Evolutionary conservation across 2,113 vertebrate species (phyloP), one percentile per base, ranked within the genome.

Genomic region (Microcebus jonahi): DNA sequence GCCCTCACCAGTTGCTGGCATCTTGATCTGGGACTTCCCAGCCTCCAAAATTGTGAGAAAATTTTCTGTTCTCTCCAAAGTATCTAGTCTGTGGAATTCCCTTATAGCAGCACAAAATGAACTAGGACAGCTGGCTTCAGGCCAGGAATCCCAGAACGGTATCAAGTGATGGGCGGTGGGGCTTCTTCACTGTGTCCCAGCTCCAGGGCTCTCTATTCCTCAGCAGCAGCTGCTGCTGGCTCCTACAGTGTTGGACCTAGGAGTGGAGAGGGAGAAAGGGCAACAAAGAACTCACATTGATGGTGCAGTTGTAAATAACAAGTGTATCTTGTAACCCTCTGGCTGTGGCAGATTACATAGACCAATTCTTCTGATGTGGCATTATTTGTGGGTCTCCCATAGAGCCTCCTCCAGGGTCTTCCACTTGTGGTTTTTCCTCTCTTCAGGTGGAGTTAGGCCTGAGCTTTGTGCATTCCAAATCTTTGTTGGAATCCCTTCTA

Each of bases 231-330:
- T 50, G 61, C 39, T 82, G 10, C 61, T 50, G 53, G 53, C 36
- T n/a, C 11, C 55, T 71, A 34, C 3, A 53, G 17, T 0, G 0
- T 5, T 21, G 9, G 42, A 8, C 31, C 15, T 23, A 9, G 59
- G 15, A 71, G 31, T 15, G 15, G 4, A 1, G 1, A 59, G 4
- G 5, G 48, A 39, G 39, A 67, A 36, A 79, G 6, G n/a, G 34
- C 34, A 57, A 34, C 65, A 70, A 85, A 55, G 27, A 48, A 57
- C 13, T 71, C 25, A 8, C 4, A 48, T 48, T n/a, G n/a, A 25
- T 25, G 36, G 29, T 21, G 31, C 8, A 65, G 20, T 67, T 39
- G 57, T 8, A 11, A 12, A 63, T 8, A 11, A 12, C 12, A 1
- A 11, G 14, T 7, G 1, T 31, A 29, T 14, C 42, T 8, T 59